Percentiles rank a stretch among this genome's conserved stretches.
Conservation (phyloP, 1,140 invertebrate genomes). For the Plutomurus gul region DNA sequence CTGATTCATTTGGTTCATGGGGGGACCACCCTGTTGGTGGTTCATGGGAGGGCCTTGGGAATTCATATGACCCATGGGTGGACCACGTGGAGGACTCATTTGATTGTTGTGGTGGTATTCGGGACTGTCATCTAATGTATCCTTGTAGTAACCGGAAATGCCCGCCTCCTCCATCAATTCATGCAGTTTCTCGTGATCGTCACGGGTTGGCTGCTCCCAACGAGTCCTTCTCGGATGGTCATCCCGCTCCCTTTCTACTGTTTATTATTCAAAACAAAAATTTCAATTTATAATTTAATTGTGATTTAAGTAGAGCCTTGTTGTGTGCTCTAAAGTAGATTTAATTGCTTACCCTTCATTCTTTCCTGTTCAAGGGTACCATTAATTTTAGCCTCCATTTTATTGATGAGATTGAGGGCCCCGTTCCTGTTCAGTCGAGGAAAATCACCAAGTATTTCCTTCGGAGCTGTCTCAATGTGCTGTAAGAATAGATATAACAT, state of each 20-base stretch:
- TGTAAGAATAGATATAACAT: constrained; percentile 56
- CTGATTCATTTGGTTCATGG: neutral
- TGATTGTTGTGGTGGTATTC: constrained; percentile 2
- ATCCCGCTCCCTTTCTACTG: neutral
- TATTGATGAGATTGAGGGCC: constrained; percentile 59
- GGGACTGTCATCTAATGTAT: constrained; percentile 12
- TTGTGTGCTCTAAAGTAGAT: neutral
- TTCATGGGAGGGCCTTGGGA: neutral
- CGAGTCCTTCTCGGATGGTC: constrained; percentile 35
- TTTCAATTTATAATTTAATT: neutral
- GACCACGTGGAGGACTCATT: neutral
- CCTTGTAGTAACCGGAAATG: constrained; percentile 35
- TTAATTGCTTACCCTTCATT: neutral
- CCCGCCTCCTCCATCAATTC: constrained; percentile 54
- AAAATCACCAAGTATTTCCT: constrained; percentile 86
- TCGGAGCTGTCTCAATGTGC: constrained; percentile 86
- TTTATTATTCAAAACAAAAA: neutral
- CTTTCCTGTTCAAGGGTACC: constrained; percentile 8
- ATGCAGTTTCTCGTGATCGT: constrained; percentile 52
- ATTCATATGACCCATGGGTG: neutral
- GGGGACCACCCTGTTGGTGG: neutral
- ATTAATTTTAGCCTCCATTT: constrained; percentile 45
- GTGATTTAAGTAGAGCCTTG: neutral
- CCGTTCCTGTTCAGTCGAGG: constrained; percentile 76
- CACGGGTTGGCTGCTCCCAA: constrained; percentile 51